Evolutionary conservation across 2,888 invertebrate species (phyloP).

Genomic region (Hirtodrosophila confusa): DNA sequence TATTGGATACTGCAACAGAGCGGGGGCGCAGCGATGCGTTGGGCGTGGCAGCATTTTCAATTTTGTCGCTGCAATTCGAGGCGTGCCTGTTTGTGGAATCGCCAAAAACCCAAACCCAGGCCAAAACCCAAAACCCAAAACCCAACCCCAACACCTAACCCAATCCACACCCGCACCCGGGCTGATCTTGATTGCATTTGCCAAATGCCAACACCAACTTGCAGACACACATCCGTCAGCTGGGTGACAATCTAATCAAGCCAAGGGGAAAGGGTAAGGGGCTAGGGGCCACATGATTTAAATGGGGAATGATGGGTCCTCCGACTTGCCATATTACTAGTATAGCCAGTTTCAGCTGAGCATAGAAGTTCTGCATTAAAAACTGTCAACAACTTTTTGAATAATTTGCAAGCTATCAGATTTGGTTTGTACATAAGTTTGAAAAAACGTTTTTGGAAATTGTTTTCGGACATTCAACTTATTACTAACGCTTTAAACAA

Average conservation of each 20-base stretch:
- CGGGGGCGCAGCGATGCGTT: slow-evolving; percentile 10
- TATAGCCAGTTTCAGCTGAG: neutral
- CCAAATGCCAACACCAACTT: slow-evolving; percentile 64
- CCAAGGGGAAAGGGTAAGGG: slow-evolving; percentile 20
- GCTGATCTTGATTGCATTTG: slow-evolving; percentile 76
- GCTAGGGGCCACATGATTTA: slow-evolving; percentile 12
- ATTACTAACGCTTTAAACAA: neutral
- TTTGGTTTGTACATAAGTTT: slow-evolving; percentile 2
- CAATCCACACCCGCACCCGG: slow-evolving; percentile 25
- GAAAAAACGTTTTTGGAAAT: slow-evolving; percentile 10
- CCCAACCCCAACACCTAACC: neutral
- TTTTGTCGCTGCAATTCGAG: slow-evolving; percentile 55
- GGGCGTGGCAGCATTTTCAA: slow-evolving; percentile 66
- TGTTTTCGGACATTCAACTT: neutral
- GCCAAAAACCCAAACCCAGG: slow-evolving; percentile 5
- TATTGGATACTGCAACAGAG: slow-evolving; percentile 43
- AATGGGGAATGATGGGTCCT: slow-evolving; percentile 5
- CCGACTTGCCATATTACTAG: neutral
- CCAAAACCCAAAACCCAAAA: slow-evolving; percentile 14
- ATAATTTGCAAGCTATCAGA: slow-evolving; percentile 7
- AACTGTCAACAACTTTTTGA: slow-evolving; percentile 21
- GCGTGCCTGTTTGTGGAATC: slow-evolving; percentile 34
- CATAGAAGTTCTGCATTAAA: neutral
- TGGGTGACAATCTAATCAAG: slow-evolving; percentile 73
- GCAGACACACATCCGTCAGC: slow-evolving; percentile 52